Conservation (phyloP, 2,888 invertebrate species). For the Cephus sareptanus region DNA sequence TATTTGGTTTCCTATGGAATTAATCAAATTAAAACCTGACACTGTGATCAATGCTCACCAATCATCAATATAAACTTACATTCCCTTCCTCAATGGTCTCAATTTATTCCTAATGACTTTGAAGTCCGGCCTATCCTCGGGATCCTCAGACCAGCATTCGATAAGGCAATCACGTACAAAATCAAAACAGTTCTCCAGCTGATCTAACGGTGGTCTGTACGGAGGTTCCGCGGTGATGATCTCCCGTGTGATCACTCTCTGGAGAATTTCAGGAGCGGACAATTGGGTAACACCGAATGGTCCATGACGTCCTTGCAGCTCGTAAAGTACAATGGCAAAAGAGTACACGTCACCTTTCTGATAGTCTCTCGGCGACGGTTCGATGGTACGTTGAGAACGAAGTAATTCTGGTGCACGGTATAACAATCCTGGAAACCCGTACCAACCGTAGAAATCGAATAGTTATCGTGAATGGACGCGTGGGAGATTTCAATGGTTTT, state of each 20-base stretch:
- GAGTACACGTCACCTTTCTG: slow-evolving; percentile 88
- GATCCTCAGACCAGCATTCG: slow-evolving; percentile 90
- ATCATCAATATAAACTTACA: slow-evolving; percentile 72
- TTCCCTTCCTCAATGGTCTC: slow-evolving; percentile 86
- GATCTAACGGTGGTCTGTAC: slow-evolving; percentile 81
- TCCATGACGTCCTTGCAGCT: slow-evolving; percentile 86
- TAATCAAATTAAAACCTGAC: slow-evolving; percentile 10
- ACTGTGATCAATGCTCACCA: background rate
- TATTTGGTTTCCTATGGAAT: slow-evolving; percentile 85
- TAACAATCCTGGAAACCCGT: slow-evolving; percentile 71
- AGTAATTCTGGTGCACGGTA: slow-evolving; percentile 87
- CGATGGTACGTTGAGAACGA: slow-evolving; percentile 34
- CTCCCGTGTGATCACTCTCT: slow-evolving; percentile 70
- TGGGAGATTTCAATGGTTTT: background rate
- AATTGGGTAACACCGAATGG: slow-evolving; percentile 82
- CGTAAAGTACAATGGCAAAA: slow-evolving; percentile 89
- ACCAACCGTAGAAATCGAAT: slow-evolving; percentile 7
- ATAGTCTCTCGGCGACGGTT: slow-evolving; percentile 63
- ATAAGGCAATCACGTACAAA: slow-evolving; percentile 85
- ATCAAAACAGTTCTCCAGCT: slow-evolving; percentile 84
- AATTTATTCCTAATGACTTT: slow-evolving; percentile 82
- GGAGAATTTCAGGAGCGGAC: slow-evolving; percentile 75
- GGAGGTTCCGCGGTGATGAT: background rate
- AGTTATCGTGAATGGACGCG: background rate
- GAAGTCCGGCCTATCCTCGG: slow-evolving; percentile 86